Evolutionary conservation across 2,113 vertebrate species (phyloP), one percentile per base, ranked within the genome.

Genomic region (Synchiropus splendidus): DNA sequence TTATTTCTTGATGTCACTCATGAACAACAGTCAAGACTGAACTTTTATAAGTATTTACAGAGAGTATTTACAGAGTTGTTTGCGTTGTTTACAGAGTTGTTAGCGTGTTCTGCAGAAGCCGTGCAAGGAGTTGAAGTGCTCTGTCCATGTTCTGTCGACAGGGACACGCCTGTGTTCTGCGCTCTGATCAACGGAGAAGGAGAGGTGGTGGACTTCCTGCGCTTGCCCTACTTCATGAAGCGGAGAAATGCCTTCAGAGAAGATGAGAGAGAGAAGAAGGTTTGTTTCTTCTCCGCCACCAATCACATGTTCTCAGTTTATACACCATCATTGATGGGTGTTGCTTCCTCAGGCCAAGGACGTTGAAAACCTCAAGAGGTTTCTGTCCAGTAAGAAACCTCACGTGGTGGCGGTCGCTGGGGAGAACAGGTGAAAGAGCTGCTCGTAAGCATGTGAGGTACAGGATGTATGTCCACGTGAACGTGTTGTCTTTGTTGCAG

Each of bases 91-190:
- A n/a, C n/a, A n/a, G n/a, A n/a, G n/a, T n/a, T n/a, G n/a, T n/a
- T n/a, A n/a, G n/a, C n/a, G n/a, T n/a, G n/a, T n/a, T n/a, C n/a
- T n/a, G n/a, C n/a, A n/a, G n/a, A n/a, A n/a, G n/a, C n/a, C n/a
- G n/a, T n/a, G n/a, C n/a, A n/a, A n/a, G n/a, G n/a, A n/a, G n/a
- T n/a, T n/a, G n/a, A n/a, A n/a, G n/a, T n/a, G n/a, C n/a, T n/a
- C n/a, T n/a, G n/a, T n/a, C n/a, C n/a, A n/a, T n/a, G 40, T 48
- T 9, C n/a, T 36, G n/a, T 53, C 55, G 11, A 1, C 80, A 98
- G 95, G 77, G 92, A 97, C 62, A 90, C 94, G n/a, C 95, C 95
- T 0, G 94, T 94, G 44, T 98, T 98, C 67, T 98, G 94, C 1
- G 89, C 93, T 47, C 80, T 98, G 9, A 89, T 98, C 48, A 98